A percentile compares a stretch with the other conserved stretches of the same genome.
Evolutionary conservation across 1,140 invertebrate species (phyloP).

Genomic region (Drosophila nigromelanica): DNA sequence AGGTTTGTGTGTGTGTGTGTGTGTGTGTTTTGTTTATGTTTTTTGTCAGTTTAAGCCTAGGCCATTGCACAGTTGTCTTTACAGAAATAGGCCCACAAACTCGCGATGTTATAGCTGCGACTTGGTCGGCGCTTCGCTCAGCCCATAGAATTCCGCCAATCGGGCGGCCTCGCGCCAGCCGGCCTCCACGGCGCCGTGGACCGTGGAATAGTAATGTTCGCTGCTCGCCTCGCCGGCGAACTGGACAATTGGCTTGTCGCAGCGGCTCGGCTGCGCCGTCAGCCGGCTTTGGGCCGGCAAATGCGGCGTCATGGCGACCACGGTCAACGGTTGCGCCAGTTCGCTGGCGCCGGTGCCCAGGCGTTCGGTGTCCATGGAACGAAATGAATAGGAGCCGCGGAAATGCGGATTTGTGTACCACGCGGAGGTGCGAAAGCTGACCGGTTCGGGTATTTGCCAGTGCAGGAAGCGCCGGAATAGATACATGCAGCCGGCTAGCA

Average conservation of each 20-base stretch:
- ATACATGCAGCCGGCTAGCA: constrained; percentile 84
- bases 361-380: constrained; percentile 86
- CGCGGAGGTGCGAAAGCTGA: constrained; percentile 73
- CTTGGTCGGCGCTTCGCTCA: constrained; percentile 38
- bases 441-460: constrained; percentile 70
- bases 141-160: constrained; percentile 73
- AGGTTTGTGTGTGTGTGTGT: no score
- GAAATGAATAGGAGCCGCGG: constrained; percentile 89
- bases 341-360: constrained; percentile 84
- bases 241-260: constrained; percentile 86
- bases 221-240: constrained; percentile 91
- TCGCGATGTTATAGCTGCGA: constrained; percentile 68
- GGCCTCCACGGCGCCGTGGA: constrained; percentile 92
- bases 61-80: constrained; percentile 7
- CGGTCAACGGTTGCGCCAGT: constrained; percentile 84
- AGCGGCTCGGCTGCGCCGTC: constrained; percentile 63
- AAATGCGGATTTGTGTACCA: constrained; percentile 89
- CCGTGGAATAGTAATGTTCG: constrained; percentile 89
- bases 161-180: constrained; percentile 90
- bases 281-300: constrained; percentile 22
- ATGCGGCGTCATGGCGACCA: constrained; percentile 59
- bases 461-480: constrained; percentile 84
- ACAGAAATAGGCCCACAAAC: neutral
- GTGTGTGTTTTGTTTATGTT: neutral
- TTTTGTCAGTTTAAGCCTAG: constrained; percentile 16